Evolutionary conservation across 2,888 invertebrate genomes (phyloP).

Genomic region (Bibio marci): DNA sequence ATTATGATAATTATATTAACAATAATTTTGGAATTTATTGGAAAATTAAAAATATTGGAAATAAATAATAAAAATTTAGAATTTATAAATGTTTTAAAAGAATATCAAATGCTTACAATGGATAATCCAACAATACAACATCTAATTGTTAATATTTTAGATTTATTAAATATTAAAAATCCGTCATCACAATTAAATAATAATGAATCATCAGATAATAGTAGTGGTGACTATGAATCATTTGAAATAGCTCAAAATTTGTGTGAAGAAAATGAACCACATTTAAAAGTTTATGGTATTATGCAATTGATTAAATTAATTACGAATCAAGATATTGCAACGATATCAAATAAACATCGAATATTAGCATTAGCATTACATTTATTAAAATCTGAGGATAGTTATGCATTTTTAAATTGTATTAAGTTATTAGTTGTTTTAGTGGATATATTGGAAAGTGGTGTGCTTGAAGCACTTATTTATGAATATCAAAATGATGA

Average conservation of each 20-base stretch:
- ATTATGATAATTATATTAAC: slow-evolving; percentile 10
- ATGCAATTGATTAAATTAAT: slow-evolving; percentile 20
- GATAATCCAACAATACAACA: too few species aligned
- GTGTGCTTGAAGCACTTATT: slow-evolving; percentile 23
- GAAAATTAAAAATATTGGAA: too few species aligned
- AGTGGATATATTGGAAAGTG: slow-evolving; percentile 20
- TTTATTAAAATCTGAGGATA: slow-evolving; percentile 22
- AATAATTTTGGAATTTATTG: slow-evolving; percentile 8
- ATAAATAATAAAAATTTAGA: too few species aligned
- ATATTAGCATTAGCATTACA: slow-evolving; percentile 22
- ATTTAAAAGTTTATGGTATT: slow-evolving; percentile 26
- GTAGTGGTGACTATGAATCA: background rate
- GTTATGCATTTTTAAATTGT: slow-evolving; percentile 27
- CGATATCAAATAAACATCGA: slow-evolving; percentile 19
- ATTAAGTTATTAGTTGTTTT: slow-evolving; percentile 22
- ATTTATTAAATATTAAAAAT: too few species aligned
- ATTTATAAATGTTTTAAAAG: too few species aligned
- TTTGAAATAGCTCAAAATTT: slow-evolving; percentile 9
- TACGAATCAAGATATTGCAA: slow-evolving; percentile 15
- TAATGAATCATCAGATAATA: background rate
- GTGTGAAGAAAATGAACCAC: slow-evolving; percentile 17
- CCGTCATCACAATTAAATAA: too few species aligned
- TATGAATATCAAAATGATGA: slow-evolving; percentile 23
- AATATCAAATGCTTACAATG: too few species aligned
- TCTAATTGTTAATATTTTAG: too few species aligned